These are phyloP conservation scores for Dexiosoma caninum DNA, from an alignment of 2,888 invertebrate species.

Conservation along the genomic window DNA sequence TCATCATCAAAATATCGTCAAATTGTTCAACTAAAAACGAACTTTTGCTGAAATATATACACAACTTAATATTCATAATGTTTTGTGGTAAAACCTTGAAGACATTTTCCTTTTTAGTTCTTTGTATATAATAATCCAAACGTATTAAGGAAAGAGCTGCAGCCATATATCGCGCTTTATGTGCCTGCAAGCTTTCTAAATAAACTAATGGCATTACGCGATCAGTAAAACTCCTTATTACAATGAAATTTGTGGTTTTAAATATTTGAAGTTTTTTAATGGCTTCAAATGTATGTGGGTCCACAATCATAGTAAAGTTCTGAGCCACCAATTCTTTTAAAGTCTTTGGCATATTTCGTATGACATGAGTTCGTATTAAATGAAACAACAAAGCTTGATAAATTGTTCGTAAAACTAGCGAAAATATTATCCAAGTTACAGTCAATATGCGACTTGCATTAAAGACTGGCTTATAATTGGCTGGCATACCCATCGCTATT, in stretches of 20 bases:
- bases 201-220: constrained; percentile 10
- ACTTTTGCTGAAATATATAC: constrained; percentile 63
- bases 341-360: constrained; percentile 34
- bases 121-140: constrained; percentile 45
- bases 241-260: constrained; percentile 14
- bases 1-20: constrained; percentile 46
- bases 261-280: background rate
- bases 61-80: constrained; percentile 55
- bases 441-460: constrained; percentile 37
- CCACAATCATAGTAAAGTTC: constrained; percentile 40
- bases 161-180: background rate
- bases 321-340: constrained; percentile 29
- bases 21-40: constrained; percentile 60
- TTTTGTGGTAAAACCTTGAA: constrained; percentile 57
- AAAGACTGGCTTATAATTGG: constrained; percentile 15
- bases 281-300: constrained; percentile 12
- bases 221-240: constrained; percentile 14
- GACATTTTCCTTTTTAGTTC: background rate
- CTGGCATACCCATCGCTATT: constrained; percentile 41
- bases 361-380: constrained; percentile 56
- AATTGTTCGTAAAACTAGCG: constrained; percentile 57
- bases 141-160: constrained; percentile 36
- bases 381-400: constrained; percentile 64
- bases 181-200: background rate
- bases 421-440: constrained; percentile 57